These are phyloP conservation scores for Desmophyllum pertusum DNA, from an alignment of 92 coral and sea anemone species.

Conservation along the genomic window DNA sequence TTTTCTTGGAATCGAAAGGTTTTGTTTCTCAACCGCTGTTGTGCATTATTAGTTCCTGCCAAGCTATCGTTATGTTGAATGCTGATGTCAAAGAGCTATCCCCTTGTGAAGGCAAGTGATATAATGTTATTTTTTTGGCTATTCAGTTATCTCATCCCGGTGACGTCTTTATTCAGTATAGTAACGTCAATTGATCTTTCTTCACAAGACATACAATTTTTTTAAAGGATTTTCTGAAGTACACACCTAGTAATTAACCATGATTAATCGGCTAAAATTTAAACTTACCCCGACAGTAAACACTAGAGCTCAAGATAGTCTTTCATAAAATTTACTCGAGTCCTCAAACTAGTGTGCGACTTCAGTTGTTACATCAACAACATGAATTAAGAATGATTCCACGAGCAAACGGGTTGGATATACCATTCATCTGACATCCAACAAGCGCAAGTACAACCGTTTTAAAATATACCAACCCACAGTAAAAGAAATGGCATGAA, in stretches of 20 bases:
- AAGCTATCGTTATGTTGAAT: slow-evolving; percentile 9
- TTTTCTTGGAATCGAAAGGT: too few species aligned
- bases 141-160: background rate
- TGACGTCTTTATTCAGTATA: background rate
- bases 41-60: background rate
- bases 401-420: background rate
- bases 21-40: background rate
- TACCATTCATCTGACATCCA: background rate
- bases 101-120: slow-evolving; percentile 29
- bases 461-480: too few species aligned
- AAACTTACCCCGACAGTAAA: too few species aligned
- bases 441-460: too few species aligned
- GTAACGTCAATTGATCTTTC: too few species aligned
- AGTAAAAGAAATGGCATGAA: too few species aligned
- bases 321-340: background rate
- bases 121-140: background rate
- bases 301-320: too few species aligned
- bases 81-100: slow-evolving; percentile 5
- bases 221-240: too few species aligned
- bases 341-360: background rate
- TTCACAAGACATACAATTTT: too few species aligned
- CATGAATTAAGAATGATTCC: background rate
- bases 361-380: background rate
- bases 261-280: too few species aligned
- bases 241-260: too few species aligned